A percentile compares a stretch with the other conserved stretches of the same genome.
Conservation (phyloP, 1,140 invertebrate genomes). For the Zaprionus davidi region DNA sequence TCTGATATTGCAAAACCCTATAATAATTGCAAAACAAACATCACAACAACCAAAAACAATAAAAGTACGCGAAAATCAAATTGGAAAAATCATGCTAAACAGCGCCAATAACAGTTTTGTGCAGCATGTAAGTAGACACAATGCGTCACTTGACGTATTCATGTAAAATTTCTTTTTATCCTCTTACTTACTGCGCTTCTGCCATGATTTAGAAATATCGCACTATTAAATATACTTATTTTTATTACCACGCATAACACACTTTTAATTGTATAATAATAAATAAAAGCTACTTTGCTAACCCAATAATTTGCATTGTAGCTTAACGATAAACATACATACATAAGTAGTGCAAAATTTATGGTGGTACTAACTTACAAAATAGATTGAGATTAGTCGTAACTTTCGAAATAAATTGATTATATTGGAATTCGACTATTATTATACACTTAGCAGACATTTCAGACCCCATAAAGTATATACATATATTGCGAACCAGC, state of each 20-base stretch:
- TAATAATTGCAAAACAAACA: conserved; percentile 31
- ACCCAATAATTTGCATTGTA: no score
- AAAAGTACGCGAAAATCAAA: conserved; percentile 57
- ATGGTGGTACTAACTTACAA: no score
- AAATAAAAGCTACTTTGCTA: neutral
- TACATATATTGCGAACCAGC: no score
- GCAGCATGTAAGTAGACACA: conserved; percentile 75
- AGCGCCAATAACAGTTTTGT: conserved; percentile 77
- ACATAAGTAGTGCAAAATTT: no score
- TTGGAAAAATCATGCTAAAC: conserved; percentile 73
- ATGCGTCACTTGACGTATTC: conserved; percentile 42
- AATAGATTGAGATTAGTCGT: no score
- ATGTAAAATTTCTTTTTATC: conserved; percentile 33
- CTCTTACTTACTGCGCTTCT: conserved; percentile 9
- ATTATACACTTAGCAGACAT: no score
- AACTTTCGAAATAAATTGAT: no score
- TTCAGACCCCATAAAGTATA: no score
- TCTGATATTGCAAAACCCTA: conserved; percentile 29
- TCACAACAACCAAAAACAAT: conserved; percentile 37
- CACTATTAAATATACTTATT: neutral
- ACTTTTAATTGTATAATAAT: neutral
- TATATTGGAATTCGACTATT: no score
- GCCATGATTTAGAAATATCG: neutral
- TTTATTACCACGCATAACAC: neutral
- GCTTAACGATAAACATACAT: no score